These are phyloP conservation scores for Xyliphius kryptos DNA, from an alignment of 2,113 vertebrate genomes.

Conservation along the genomic window DNA sequence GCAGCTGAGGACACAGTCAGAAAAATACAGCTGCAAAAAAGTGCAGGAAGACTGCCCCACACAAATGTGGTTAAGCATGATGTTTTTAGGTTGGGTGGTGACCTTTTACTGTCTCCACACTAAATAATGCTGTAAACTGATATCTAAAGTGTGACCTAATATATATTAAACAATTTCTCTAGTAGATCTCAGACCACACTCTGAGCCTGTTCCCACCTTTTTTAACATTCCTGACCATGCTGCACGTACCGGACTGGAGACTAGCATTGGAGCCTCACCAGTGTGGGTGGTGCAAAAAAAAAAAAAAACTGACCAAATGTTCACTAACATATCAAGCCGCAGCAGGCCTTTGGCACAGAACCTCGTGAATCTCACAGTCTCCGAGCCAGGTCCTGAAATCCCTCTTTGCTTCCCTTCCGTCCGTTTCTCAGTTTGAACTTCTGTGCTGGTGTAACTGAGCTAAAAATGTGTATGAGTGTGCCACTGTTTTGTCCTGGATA, in stretches of 20 bases:
- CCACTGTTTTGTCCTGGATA: too few species aligned
- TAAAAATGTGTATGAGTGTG: background rate
- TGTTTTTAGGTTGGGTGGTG: background rate
- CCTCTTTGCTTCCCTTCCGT: background rate
- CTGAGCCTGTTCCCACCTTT: background rate
- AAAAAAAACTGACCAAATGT: conserved; percentile 34
- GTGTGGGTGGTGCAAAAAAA: conserved; percentile 28
- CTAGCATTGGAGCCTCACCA: conserved; percentile 17
- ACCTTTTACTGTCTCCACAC: background rate
- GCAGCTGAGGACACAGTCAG: too few species aligned
- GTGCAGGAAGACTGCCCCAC: too few species aligned
- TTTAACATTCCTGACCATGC: conserved; percentile 10
- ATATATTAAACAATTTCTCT: too few species aligned
- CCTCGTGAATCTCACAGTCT: conserved; percentile 20
- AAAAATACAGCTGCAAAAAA: too few species aligned
- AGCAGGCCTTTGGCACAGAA: conserved; percentile 36
- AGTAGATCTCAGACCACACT: background rate
- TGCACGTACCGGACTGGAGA: conserved; percentile 9
- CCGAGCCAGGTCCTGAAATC: conserved; percentile 24
- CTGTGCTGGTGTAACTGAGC: background rate
- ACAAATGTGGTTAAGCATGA: too few species aligned
- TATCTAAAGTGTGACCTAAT: background rate
- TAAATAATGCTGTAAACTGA: background rate
- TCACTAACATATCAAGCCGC: conserved; percentile 40
- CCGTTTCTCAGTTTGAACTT: conserved; percentile 1